phyloP scores from a whole-genome alignment of 2,888 invertebrate species.

The Athalia circularis region DNA sequence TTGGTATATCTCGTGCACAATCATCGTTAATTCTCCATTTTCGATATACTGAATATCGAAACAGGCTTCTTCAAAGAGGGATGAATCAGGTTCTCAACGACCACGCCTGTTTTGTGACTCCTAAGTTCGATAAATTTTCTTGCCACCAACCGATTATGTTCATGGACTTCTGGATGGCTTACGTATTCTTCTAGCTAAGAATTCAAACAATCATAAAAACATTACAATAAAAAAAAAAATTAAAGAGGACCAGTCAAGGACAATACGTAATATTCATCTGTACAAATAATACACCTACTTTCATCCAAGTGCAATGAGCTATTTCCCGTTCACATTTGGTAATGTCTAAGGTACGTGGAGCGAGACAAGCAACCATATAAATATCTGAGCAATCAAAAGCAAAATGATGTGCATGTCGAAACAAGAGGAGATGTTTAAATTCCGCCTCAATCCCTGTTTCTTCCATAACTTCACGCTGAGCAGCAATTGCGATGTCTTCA shows the following conservation, averaged over 20 bases:
- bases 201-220: neutral
- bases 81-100: slow-evolving; percentile 76
- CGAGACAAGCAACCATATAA: slow-evolving; percentile 86
- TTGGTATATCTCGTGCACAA: neutral
- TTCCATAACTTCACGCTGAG: slow-evolving; percentile 90
- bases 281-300: slow-evolving; percentile 72
- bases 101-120: slow-evolving; percentile 78
- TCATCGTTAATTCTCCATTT: slow-evolving; percentile 42
- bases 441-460: slow-evolving; percentile 90
- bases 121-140: slow-evolving; percentile 81
- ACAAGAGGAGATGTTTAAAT: slow-evolving; percentile 85
- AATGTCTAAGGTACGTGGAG: slow-evolving; percentile 80
- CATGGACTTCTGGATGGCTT: slow-evolving; percentile 82
- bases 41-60: slow-evolving; percentile 60
- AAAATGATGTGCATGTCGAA: slow-evolving; percentile 86
- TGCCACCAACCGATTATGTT: slow-evolving; percentile 83
- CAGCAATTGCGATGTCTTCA: slow-evolving; percentile 89
- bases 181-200: slow-evolving; percentile 79
- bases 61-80: slow-evolving; percentile 75
- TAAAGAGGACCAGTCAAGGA: neutral
- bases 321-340: slow-evolving; percentile 86
- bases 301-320: slow-evolving; percentile 88
- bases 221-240: neutral
- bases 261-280: neutral
- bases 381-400: slow-evolving; percentile 91